Base-by-base conservation (phyloP, 2,113 vertebrate species). In the Pyrgilauda ruficollis region DNA sequence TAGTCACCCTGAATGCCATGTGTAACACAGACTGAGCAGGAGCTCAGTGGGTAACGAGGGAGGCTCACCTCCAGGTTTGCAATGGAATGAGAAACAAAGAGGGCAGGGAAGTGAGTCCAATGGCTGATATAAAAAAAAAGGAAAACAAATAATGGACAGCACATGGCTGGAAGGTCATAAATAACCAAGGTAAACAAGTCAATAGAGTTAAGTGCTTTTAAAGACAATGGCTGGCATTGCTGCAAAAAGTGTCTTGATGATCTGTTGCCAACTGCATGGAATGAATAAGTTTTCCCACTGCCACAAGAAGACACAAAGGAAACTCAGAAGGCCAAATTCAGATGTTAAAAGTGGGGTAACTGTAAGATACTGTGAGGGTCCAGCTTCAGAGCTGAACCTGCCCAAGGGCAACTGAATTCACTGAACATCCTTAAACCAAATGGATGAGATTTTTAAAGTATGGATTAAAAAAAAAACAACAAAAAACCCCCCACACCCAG, bases 161-260 rank as follows among this genome's bases (percentile, higher is more conserved):
- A 53, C 37, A 5, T 15, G 53, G 91, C 91, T 89, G 61, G 39
- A 81, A 92, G 62, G 79, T 74, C 94, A 93, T 63, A 90, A 93
- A 90, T 85, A 93, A 92, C 63, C 61, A 90, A 4, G 62, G 84
- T 93, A 94, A 91, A 95, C 80, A 74, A 76, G 31, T 70, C 59
- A 80, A 49, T 7, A 81, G 85, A 41, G 43, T 77, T 86, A 92
- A 96, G 92, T 95, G 94, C 95, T 96, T 95, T 84, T 55, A 89
- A 79, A 89, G 75, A 66, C 0, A 6, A 82, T 37, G 59, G 69
- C 88, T 94, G 79, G 90, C 90, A 93, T 55, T 74, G 76, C 94
- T 94, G 87, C 91, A 72, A 35, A 72, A 82, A 22, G 14, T 26
- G 23, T 86, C 61, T 85, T 52, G 72, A 88, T 86, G 39, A 89